Base-by-base conservation (phyloP, 2,113 vertebrate species). In the Stegostoma tigrinum region DNA sequence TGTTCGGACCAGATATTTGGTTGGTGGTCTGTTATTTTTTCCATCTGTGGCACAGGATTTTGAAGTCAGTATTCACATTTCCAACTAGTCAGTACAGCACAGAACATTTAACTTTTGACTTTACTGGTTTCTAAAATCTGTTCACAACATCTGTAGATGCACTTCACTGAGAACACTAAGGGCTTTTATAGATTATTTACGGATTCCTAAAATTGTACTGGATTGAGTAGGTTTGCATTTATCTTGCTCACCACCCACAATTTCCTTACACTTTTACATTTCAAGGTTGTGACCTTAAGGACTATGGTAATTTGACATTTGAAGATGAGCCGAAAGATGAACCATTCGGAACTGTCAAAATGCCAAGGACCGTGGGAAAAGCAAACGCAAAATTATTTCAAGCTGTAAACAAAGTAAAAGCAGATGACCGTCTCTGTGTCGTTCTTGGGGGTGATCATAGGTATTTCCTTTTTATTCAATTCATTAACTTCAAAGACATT, bases 401-500 rank as follows among this genome's bases (percentile, higher is more conserved):
- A 78, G 97, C 96, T 0, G 97, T 98, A 89, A 96, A 86, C 75
- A 95, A 24, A 0, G 96, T 97, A 93, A 98, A 98, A 96, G 96
- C 23, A 55, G 97, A 98, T 0, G 97, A 97, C 6, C 96, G 97
- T 96, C 97, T 97, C 0, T 96, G 96, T 0, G 96, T 98, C 96
- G 96, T 98, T 97, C 97, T 98, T 94, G 98, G 98, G 52, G 98
- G 98, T 95, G 98, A 98, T 96, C 97, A 98, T 97, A 98, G 98
- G 98, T 98, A 78, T 61, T 83, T 95, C 27, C 27, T 95, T 75
- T 67, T 95, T 95, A 5, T 38, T 38, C 17, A 93, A 67, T 21
- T 93, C 2, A 66, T 64, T 38, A 12, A 67, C 55, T 61, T 90
- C 8, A 90, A 64, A 34, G 14, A 15, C 48, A 83, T 83, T 15